Percentiles rank a stretch among this genome's conserved stretches.
These are phyloP conservation scores for Epicampocera succincta DNA, from an alignment of 2,888 invertebrate species.

Conservation along the genomic window DNA sequence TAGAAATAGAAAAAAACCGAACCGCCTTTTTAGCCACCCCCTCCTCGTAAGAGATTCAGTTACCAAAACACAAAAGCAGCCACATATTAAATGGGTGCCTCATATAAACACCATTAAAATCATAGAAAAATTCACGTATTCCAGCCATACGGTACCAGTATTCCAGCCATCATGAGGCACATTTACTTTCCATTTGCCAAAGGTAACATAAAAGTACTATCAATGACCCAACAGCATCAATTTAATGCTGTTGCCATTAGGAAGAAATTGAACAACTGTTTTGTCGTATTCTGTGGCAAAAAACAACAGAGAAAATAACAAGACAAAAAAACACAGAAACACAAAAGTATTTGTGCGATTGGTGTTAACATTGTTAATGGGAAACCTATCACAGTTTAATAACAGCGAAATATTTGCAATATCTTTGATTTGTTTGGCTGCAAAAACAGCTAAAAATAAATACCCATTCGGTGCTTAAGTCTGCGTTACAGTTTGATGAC, in stretches of 20 bases:
- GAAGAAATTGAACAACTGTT: constrained; percentile 18
- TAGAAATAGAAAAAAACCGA: constrained; percentile 11
- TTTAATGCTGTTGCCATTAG: constrained; percentile 43
- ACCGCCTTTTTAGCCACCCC: constrained; percentile 54
- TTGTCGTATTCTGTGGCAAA: constrained; percentile 39
- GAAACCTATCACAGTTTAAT: constrained; percentile 47
- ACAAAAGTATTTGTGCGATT: constrained; percentile 55
- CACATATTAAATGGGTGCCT: constrained; percentile 66
- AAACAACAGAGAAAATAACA: constrained; percentile 13
- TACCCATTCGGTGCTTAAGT: neutral
- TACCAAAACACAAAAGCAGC: constrained; percentile 18
- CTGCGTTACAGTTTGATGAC: constrained; percentile 61
- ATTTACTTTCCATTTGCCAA: constrained; percentile 63
- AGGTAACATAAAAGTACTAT: constrained; percentile 44
- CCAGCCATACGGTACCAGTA: constrained; percentile 39
- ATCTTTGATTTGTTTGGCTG: constrained; percentile 52
- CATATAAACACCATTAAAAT: constrained; percentile 63
- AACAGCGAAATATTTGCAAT: constrained; percentile 19
- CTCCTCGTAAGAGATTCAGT: constrained; percentile 21
- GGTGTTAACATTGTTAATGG: constrained; percentile 64
- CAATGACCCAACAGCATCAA: constrained; percentile 57
- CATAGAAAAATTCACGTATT: constrained; percentile 48
- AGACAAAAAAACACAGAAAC: constrained; percentile 11
- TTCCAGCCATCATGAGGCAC: constrained; percentile 51
- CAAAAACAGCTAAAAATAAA: constrained; percentile 16